Evolutionary conservation across 2,888 invertebrate genomes (phyloP).

Genomic region (Allacma fusca): DNA sequence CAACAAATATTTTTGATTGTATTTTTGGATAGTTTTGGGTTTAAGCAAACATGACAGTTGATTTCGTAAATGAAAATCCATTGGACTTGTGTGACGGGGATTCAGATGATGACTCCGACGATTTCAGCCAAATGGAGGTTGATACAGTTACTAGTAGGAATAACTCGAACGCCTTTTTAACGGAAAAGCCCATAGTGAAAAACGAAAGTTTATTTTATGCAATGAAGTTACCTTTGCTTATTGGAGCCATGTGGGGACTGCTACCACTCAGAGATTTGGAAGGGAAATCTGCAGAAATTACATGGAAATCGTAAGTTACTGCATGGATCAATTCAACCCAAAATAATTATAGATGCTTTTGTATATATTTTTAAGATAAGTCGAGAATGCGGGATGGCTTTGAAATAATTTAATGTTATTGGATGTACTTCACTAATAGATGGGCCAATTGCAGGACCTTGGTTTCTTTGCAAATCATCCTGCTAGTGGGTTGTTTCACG

Average conservation of each 20-base stretch:
- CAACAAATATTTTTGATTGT: too few relatives aligned
- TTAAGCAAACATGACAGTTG: too few relatives aligned
- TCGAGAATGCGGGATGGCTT: neutral
- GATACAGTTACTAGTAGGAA: neutral
- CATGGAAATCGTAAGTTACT: neutral
- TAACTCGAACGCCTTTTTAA: slow-evolving; percentile 2
- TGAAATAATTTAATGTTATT: slow-evolving; percentile 5
- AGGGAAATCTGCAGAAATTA: neutral
- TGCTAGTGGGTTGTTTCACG: slow-evolving; percentile 46
- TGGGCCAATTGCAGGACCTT: slow-evolving; percentile 52
- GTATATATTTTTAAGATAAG: neutral
- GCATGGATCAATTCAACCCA: too few relatives aligned
- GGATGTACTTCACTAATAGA: too few relatives aligned
- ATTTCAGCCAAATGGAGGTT: neutral
- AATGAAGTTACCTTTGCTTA: neutral
- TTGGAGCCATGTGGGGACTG: neutral
- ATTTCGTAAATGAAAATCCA: too few relatives aligned
- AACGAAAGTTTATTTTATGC: neutral
- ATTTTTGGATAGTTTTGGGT: too few relatives aligned
- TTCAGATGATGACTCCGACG: neutral
- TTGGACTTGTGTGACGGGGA: neutral
- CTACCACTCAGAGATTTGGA: neutral
- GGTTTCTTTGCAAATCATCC: slow-evolving; percentile 42
- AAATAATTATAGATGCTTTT: too few relatives aligned
- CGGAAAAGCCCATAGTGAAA: neutral